Base-by-base conservation (phyloP, 1,140 invertebrate species). In the Anthonomus grandis region DNA sequence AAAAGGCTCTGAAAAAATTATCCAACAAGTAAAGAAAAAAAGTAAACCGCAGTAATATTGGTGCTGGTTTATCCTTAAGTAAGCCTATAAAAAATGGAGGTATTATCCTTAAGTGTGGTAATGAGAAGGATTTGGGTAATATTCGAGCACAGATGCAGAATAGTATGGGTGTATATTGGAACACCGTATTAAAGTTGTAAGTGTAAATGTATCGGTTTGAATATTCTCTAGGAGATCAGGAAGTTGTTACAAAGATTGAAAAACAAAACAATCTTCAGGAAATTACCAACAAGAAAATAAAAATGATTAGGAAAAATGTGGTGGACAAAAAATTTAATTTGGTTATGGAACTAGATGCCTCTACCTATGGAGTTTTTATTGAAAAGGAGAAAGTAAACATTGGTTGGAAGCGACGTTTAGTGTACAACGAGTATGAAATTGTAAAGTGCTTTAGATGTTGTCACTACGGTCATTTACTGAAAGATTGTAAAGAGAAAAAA, bases 251-350 rank as follows among this genome's bases (percentile, higher is more conserved):
- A 17, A 50, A 50, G 22, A 47, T 47, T 25, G 45, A 47, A 50
- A 50, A 31, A 5, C 47, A 50, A 50, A 50, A 50, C 47, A 50
- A 50, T 23, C 31, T 50, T 9, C 46, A 50, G 31, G 22, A 34
- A 17, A 50, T 12, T 15, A 8, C 25, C n/a, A 9, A 48, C 15
- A 37, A 50, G 3, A 50, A 50, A 37, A 50, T 50, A 18, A 19
- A 50, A 37, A 37, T 50, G 10, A 50, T 50, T 4, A 50, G 22
- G 22, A 37, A 27, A 5, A 50, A 50, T 3, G 31, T 36, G 4
- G 17, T 50, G 15, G 38, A 50, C 15, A 36, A 23, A 2, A 50
- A 37, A 15, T 37, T 50, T 23, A 34, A 25, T 37, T 37, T 50
- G 25, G 31, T 50, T 4, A 8, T 50, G 22, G 31, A 50, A 50